Conservation (phyloP, 2,113 vertebrate genomes). For the Peromyscus polionotus region DNA sequence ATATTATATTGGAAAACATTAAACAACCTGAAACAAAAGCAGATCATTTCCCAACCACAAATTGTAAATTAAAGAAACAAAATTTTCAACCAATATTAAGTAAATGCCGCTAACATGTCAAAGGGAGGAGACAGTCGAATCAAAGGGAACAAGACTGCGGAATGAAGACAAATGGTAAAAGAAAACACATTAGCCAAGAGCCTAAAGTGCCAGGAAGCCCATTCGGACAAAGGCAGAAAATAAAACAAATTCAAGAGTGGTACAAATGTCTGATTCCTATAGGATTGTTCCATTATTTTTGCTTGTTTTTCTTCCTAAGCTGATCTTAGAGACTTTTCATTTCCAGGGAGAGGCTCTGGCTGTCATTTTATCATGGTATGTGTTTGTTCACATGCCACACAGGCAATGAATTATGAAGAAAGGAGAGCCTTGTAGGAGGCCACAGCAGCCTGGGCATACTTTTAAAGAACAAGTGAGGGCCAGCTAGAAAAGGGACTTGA, state of each 20-base stretch:
- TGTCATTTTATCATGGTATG: constrained; percentile 3
- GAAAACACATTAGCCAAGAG: constrained; percentile 79
- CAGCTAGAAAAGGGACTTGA: background rate
- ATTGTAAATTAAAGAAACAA: constrained; percentile 80
- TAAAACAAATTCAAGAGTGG: constrained; percentile 51
- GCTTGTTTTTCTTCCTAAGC: constrained; percentile 11
- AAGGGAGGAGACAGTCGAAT: constrained; percentile 74
- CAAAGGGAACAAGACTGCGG: constrained; percentile 84
- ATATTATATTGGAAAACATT: constrained; percentile 76
- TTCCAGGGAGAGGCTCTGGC: background rate
- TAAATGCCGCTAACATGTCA: constrained; percentile 82
- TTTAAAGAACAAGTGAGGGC: background rate
- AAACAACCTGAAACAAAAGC: constrained; percentile 89
- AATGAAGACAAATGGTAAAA: constrained; percentile 81
- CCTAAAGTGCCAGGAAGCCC: constrained; percentile 57
- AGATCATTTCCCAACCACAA: constrained; percentile 85
- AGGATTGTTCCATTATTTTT: constrained; percentile 38
- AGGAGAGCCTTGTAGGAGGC: background rate
- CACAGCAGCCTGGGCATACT: background rate
- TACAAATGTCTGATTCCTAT: constrained; percentile 53
- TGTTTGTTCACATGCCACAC: background rate
- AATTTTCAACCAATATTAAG: constrained; percentile 69
- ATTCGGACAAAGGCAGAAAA: constrained; percentile 45
- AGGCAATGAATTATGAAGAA: background rate
- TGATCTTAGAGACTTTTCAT: constrained; percentile 5